Conservation (phyloP, 2,797 vertebrate genomes). For the Triplophysa yarkandensis region DNA sequence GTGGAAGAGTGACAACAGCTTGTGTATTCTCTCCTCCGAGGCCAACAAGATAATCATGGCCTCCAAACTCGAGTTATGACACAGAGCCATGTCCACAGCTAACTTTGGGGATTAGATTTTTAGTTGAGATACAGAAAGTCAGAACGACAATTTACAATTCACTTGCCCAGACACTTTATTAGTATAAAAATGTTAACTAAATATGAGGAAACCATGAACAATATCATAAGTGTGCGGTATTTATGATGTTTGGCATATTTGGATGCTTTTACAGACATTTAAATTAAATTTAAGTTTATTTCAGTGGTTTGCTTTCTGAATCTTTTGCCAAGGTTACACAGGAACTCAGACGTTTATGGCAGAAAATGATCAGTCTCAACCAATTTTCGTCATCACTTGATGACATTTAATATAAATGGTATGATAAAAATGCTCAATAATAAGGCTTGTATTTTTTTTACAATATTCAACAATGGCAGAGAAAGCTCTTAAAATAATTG, state of each 20-base stretch:
- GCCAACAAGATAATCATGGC: neutral
- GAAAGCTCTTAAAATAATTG: too few relatives aligned
- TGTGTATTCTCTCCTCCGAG: neutral
- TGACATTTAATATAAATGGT: slow-evolving; percentile 16
- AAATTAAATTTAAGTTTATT: neutral
- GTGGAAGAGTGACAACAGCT: neutral
- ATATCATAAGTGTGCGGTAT: too few relatives aligned
- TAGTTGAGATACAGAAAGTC: slow-evolving; percentile 18
- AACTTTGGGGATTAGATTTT: slow-evolving; percentile 29
- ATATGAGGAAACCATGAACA: too few relatives aligned
- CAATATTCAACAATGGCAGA: neutral
- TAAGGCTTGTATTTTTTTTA: too few relatives aligned
- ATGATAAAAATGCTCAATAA: neutral
- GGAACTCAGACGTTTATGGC: neutral
- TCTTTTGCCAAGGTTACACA: neutral
- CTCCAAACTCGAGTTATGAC: neutral
- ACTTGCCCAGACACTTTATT: slow-evolving; percentile 30
- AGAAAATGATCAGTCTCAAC: slow-evolving; percentile 8
- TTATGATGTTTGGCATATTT: neutral
- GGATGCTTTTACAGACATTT: neutral
- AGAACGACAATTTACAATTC: slow-evolving; percentile 25
- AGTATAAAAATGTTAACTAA: slow-evolving; percentile 27
- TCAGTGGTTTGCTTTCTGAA: neutral
- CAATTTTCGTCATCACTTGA: slow-evolving; percentile 7
- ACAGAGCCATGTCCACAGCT: neutral